Evolutionary conservation across 2,888 invertebrate genomes (phyloP).

Genomic region (Autographa gamma): DNA sequence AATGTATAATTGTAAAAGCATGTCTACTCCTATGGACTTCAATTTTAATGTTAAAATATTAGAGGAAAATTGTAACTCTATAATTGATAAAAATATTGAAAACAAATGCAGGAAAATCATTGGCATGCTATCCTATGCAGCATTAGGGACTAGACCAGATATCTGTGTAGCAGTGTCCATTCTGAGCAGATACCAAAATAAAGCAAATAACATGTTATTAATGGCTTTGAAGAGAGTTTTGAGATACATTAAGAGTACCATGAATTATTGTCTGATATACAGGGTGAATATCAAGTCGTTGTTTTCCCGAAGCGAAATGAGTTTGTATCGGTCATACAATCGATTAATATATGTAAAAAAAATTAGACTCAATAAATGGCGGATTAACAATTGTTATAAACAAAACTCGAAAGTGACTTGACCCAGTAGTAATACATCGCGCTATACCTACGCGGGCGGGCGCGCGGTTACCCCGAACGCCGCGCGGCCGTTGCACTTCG

Average conservation of each 20-base stretch:
- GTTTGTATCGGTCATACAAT: too few species aligned
- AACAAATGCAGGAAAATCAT: constrained; percentile 15
- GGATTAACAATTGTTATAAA: too few species aligned
- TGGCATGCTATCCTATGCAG: constrained; percentile 23
- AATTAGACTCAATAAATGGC: too few species aligned
- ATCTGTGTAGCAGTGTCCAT: constrained; percentile 17
- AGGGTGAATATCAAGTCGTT: too few species aligned
- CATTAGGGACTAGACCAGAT: constrained; percentile 23
- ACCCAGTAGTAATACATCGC: too few species aligned
- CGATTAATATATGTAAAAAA: too few species aligned
- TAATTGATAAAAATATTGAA: neutral
- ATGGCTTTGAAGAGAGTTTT: neutral
- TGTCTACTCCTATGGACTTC: neutral
- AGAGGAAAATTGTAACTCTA: too few species aligned
- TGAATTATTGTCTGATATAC: constrained; percentile 11
- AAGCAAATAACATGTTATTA: constrained; percentile 24
- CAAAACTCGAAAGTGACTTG: too few species aligned
- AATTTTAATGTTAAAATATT: neutral
- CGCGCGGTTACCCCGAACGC: too few species aligned
- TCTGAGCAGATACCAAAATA: constrained; percentile 18
- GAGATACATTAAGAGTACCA: neutral
- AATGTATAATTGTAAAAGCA: neutral
- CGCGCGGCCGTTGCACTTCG: too few species aligned
- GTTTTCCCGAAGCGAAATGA: too few species aligned
- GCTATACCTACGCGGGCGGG: too few species aligned